Percentiles rank a stretch among this genome's conserved stretches.
Evolutionary conservation across 2,113 vertebrate species (phyloP).

Genomic region (Ia io): DNA sequence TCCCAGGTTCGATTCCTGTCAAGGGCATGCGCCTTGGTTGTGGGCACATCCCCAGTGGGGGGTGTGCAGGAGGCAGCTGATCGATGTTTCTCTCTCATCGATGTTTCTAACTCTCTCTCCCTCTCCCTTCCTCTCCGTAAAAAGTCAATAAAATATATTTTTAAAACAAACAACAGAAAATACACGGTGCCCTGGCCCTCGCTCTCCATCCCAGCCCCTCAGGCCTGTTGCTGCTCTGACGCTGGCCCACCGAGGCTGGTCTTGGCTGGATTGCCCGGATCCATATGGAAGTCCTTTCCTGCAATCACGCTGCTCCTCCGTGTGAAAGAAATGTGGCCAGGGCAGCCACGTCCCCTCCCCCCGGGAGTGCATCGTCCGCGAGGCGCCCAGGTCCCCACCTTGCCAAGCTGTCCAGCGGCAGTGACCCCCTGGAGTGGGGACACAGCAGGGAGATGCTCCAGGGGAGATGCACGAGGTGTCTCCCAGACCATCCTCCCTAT

Average conservation of each 20-base stretch:
- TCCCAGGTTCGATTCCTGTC: no score
- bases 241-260: constrained; percentile 27
- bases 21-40: no score
- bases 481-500: constrained; percentile 59
- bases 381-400: neutral
- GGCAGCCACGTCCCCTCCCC: constrained; percentile 56
- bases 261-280: constrained; percentile 42
- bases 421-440: neutral
- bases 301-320: constrained; percentile 22
- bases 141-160: no score
- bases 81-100: no score
- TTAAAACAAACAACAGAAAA: no score
- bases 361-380: neutral
- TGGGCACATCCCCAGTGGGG: no score
- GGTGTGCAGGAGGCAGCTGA: no score
- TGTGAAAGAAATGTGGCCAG: constrained; percentile 65
- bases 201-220: neutral
- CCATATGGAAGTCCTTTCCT: constrained; percentile 66
- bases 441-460: constrained; percentile 26
- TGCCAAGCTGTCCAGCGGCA: constrained; percentile 18
- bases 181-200: neutral
- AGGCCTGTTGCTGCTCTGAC: neutral
- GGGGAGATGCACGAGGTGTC: constrained; percentile 19
- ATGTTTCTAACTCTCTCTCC: no score
- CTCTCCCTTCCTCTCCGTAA: no score